These are phyloP conservation scores for Plusia festucae DNA, from an alignment of 2,888 invertebrate species.

Conservation along the genomic window DNA sequence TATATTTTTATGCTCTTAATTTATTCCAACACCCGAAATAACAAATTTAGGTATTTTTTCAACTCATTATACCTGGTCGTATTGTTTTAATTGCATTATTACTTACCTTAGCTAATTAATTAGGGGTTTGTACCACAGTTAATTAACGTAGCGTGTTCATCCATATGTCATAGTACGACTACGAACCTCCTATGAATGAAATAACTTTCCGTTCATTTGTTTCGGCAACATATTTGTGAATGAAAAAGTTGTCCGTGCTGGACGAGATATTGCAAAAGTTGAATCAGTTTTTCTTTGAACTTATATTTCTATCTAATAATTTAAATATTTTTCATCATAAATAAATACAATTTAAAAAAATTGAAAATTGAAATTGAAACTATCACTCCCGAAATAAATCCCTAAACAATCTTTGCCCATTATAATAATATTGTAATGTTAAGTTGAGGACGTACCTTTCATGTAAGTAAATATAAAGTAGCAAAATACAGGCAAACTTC, in stretches of 20 bases:
- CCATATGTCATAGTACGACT: neutral
- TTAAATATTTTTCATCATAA: neutral
- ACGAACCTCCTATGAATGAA: conserved; percentile 12
- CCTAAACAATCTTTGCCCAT: no score
- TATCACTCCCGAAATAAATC: no score
- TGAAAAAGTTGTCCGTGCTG: conserved; percentile 9
- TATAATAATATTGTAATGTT: neutral
- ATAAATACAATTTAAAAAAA: neutral
- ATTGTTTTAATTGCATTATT: neutral
- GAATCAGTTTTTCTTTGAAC: neutral
- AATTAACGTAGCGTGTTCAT: neutral
- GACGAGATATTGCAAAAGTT: conserved; percentile 6
- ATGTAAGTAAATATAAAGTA: conserved; percentile 68
- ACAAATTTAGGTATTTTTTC: no score
- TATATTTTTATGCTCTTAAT: neutral
- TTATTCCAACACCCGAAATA: neutral
- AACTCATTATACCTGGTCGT: no score
- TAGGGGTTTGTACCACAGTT: neutral
- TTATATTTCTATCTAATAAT: neutral
- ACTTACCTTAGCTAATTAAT: conserved; percentile 3
- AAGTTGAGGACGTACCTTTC: conserved; percentile 69
- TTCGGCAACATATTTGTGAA: conserved; percentile 19
- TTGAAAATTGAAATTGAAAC: no score
- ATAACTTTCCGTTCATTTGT: conserved; percentile 21
- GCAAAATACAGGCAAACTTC: conserved; percentile 63